Evolutionary conservation across 2,797 vertebrate species (phyloP), one percentile per base, ranked within the genome.

Genomic region (Gobio occitaniae): DNA sequence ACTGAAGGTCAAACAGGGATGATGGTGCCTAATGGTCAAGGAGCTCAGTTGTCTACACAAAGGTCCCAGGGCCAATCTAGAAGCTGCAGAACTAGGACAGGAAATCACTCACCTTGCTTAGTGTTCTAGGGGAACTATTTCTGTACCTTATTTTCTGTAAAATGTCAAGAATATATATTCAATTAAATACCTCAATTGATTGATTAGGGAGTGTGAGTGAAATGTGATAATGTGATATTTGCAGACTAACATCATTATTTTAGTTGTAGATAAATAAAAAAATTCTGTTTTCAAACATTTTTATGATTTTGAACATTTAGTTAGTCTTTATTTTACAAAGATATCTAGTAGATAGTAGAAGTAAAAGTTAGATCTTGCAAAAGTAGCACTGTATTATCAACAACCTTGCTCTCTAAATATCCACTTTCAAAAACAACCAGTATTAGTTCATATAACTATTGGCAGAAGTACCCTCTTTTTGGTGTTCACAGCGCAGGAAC

Each of bases 1-100:
- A 52, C 36, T 68, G 82, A 68, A 83, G 72, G 82, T 56, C 63
- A 69, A 68, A 50, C 29, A 68, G 61, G 81, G 66, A 66, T 69
- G 38, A 59, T 71, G 47, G 48, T 69, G 41, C 44, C 78, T 41
- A 80, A 17, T 69, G 32, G 65, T 41, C 41, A 38, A 52, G 15
- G 19, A 25, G 32, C 47, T 69, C 15, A 15, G 50, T 41, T 71
- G 68, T 71, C 32, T 56, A 47, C 80, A 59, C 38, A 59, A 71
- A 82, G 38, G n/a, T 71, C 59, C n/a, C 68, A 29, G 36, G 47
- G 16, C 21, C 48, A 50, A 54, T 19, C n/a, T 71, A 21, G 68
- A 41, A 72, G 54, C 21, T 61, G 17, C 11, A 72, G 38, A 61
- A 65, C 19, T 52, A 2, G 6, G 13, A 54, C 13, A 36, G 41